These are phyloP conservation scores for Listrodromus nycthemerus DNA, from an alignment of 2,888 invertebrate genomes.

Conservation along the genomic window DNA sequence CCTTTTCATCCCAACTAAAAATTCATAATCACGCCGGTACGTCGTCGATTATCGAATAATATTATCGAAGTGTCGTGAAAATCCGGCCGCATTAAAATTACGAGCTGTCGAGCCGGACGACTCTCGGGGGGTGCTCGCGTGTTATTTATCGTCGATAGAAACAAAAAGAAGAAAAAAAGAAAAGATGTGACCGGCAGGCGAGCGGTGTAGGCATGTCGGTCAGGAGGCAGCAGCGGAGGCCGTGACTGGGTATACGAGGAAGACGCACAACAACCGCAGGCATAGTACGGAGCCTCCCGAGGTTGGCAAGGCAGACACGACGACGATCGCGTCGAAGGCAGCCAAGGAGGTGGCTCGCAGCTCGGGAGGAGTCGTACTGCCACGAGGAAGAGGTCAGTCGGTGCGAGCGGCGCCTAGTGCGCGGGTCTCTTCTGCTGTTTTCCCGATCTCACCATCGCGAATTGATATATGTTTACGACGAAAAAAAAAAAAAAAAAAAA, in stretches of 20 bases:
- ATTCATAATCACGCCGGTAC: neutral
- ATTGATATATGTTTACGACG: neutral
- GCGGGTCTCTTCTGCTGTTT: constrained; percentile 57
- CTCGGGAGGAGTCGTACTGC: constrained; percentile 67
- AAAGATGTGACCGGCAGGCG: constrained; percentile 32
- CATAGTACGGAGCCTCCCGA: constrained; percentile 51
- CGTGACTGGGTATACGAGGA: constrained; percentile 16
- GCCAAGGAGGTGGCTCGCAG: constrained; percentile 58
- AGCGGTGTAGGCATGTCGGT: constrained; percentile 7
- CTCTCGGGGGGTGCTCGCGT: constrained; percentile 4
- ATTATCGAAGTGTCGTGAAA: neutral
- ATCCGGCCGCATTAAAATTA: neutral
- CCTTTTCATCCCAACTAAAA: constrained; percentile 9
- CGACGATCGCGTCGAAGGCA: constrained; percentile 47
- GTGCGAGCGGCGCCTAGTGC: constrained; percentile 70
- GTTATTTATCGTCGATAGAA: constrained; percentile 6
- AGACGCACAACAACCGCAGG: neutral
- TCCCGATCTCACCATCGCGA: constrained; percentile 9
- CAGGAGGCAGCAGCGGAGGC: constrained; percentile 26
- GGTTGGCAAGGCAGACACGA: constrained; percentile 64
- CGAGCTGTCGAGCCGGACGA: constrained; percentile 14
- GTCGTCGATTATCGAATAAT: neutral
- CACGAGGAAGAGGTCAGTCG: constrained; percentile 74
- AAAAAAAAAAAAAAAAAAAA: neutral
- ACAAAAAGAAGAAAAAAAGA: neutral